These are phyloP conservation scores for Silurus meridionalis DNA, from an alignment of 2,113 vertebrate species.

Conservation along the genomic window DNA sequence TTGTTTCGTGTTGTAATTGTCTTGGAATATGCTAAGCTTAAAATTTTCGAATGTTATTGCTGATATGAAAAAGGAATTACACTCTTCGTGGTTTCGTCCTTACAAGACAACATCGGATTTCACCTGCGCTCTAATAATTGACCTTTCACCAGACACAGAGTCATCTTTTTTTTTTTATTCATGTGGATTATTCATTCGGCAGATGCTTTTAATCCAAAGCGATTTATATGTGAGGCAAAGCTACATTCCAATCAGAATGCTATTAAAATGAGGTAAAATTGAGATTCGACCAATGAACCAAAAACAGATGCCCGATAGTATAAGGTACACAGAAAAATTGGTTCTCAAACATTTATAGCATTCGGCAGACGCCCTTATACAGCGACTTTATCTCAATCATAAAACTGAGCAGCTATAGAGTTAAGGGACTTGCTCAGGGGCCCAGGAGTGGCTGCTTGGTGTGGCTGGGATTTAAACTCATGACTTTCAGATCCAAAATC, in stretches of 20 bases:
- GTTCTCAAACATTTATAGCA: too few relatives aligned
- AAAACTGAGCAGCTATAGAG: too few relatives aligned
- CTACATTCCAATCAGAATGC: not conserved
- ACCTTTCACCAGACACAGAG: not conserved
- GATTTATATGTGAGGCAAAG: not conserved
- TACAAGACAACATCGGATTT: not conserved
- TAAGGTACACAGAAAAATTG: not conserved
- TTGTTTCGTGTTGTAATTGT: slow-evolving; percentile 49
- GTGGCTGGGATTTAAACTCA: too few relatives aligned
- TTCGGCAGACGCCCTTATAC: too few relatives aligned
- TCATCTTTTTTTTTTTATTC: not conserved
- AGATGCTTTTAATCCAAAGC: not conserved
- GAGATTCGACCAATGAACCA: not conserved
- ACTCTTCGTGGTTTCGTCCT: slow-evolving; percentile 16
- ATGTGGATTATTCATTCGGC: not conserved
- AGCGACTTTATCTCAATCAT: too few relatives aligned
- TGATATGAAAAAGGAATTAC: slow-evolving; percentile 39
- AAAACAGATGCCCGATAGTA: not conserved
- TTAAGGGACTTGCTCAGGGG: too few relatives aligned
- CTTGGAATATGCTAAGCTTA: slow-evolving; percentile 50
- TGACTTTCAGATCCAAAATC: too few relatives aligned
- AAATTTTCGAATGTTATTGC: slow-evolving; percentile 51
- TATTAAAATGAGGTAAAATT: not conserved
- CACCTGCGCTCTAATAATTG: not conserved
- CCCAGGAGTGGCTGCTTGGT: too few relatives aligned